Evolutionary conservation across 1,140 invertebrate genomes (phyloP), one percentile per base, ranked within the genome.

Genomic region (Brachionus manjavacas): DNA sequence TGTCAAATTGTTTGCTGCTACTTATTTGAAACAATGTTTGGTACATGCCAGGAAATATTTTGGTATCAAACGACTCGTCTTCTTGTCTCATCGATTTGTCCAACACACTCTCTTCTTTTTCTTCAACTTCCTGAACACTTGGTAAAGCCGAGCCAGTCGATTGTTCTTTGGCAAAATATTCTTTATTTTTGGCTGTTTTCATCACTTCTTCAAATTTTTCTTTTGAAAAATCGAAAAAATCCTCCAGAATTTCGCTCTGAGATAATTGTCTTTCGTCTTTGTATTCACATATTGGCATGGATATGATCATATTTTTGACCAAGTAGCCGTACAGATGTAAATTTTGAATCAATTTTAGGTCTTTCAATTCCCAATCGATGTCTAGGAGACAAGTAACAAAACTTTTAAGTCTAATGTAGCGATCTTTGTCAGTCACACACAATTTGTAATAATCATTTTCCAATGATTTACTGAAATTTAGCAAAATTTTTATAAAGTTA

Each of bases 21-120:
- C 12, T 64, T 16, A 64, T 60, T 68, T 81, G 79, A 35, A 81
- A 81, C 20, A 81, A 20, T n/a, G 52, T 25, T 25, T 81, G 79
- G 20, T 81, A 81, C 52, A 68, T 68, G 12, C 39, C 39, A 9
- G 79, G 79, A 46, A 81, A 81, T 81, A 81, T 81, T 60, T 68
- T 81, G 23, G 64, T 6, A 60, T 81, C 79, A 46, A 81, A 81
- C 12, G 79, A 81, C 1, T 68, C 52, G 41, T 14, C 41, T 20
- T 81, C 79, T 9, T 31, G n/a, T 25, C 25, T 49, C 9, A 25
- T 25, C 14, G 12, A 6, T 9, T 49, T 76, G 9, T 49, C n/a
- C 43, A 74, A 1, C 3, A 74, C 31, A 68, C 41, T 46, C 11
- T 49, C 39, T 46, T 76, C 43, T 9, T 23, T 76, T 23, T 76